Percentiles rank a stretch among this genome's conserved stretches.
Conservation (phyloP, 1,140 invertebrate species). For the Pemphigus obesinymphae region DNA sequence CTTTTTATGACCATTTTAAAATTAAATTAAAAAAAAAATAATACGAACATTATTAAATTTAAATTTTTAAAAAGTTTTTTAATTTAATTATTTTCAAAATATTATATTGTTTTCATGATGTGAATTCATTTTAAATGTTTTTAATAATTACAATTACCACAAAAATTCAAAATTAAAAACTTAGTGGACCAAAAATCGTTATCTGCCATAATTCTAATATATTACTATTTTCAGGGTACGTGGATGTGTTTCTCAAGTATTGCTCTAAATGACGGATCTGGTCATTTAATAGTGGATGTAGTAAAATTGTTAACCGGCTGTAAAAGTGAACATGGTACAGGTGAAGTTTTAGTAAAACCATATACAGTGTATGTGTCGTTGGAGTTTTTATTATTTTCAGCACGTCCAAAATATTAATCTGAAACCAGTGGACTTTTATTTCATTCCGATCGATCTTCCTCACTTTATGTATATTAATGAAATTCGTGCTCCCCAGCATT, state of each 20-base stretch:
- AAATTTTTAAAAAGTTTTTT: too few species aligned
- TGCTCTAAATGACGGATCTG: not conserved
- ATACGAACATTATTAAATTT: too few species aligned
- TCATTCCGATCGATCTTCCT: not conserved
- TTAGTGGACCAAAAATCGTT: too few species aligned
- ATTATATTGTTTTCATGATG: too few species aligned
- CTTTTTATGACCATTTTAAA: too few species aligned
- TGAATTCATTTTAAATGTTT: too few species aligned
- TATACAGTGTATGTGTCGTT: not conserved
- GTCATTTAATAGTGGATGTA: not conserved
- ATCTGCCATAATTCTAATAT: too few species aligned
- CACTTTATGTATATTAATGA: slow-evolving; percentile 2
- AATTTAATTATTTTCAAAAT: too few species aligned
- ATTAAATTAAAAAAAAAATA: too few species aligned
- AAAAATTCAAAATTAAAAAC: too few species aligned
- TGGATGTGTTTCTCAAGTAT: not conserved
- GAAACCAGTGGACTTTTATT: not conserved
- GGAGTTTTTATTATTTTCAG: not conserved
- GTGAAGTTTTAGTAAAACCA: not conserved
- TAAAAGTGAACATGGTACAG: not conserved
- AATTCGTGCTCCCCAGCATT: not conserved
- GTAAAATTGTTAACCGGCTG: not conserved
- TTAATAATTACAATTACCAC: too few species aligned
- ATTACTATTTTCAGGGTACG: too few species aligned
- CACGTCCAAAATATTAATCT: not conserved